Evolutionary conservation across 2,113 vertebrate genomes (phyloP), one percentile per base, ranked within the genome.

Genomic region (Serilophus lunatus): DNA sequence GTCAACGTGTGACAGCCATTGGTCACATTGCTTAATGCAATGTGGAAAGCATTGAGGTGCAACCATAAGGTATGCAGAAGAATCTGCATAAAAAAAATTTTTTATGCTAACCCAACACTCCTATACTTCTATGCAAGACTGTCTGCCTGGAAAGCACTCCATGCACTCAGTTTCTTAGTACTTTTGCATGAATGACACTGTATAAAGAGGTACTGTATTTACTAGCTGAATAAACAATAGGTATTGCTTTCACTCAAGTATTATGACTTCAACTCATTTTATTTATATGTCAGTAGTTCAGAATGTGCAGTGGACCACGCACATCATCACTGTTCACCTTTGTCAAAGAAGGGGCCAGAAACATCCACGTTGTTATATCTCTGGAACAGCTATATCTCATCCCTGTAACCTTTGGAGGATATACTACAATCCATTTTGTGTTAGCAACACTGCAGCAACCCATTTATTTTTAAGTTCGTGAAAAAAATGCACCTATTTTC

Each of bases 211-310:
- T 63, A 90, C 71, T 86, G 68, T 93, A 93, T 90, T 96, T 91
- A 93, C 88, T 86, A 93, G 86, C 79, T 86, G 94, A 96, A 97
- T 94, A 97, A 96, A 97, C 93, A 95, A 92, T 77, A 94, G 91
- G 93, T 95, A 95, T 96, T 88, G 87, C 90, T 95, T 97, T 93
- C 86, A 91, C 88, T 94, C 93, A 95, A 72, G 90, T 89, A 94
- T 91, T 92, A 87, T 13, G 78, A 94, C 94, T 96, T 95, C 86
- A 92, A 71, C 83, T 95, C 92, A 76, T 95, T 97, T 92, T 92
- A 95, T 95, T 97, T 93, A 90, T 88, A 84, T 92, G 95, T 92
- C 94, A 93, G 79, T 71, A 91, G 90, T 90, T 96, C 95, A 92
- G 79, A 95, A 72, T 84, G 88, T 96, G 93, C 95, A 94, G 59